Conservation (phyloP, 2,797 vertebrate genomes). For the Delichon dasypus region DNA sequence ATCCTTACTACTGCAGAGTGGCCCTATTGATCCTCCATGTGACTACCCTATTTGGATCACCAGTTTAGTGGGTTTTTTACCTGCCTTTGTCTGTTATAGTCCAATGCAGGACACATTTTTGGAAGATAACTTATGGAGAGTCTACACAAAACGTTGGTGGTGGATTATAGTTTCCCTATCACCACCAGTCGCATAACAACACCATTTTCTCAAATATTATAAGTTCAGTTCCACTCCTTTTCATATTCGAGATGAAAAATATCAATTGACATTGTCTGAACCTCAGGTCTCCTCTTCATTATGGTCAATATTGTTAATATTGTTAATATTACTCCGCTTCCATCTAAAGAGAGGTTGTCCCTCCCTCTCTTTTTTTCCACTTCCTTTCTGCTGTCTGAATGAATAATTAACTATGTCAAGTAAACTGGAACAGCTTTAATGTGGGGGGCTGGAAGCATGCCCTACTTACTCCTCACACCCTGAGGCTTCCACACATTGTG, state of each 20-base stretch:
- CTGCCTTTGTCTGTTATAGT: neutral
- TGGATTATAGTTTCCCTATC: neutral
- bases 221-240: neutral
- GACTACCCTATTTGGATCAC: neutral
- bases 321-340: neutral
- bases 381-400: neutral
- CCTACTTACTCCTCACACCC: neutral
- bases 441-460: neutral
- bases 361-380: neutral
- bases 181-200: neutral
- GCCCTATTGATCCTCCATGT: neutral
- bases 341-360: neutral
- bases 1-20: neutral
- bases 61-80: rapidly evolving
- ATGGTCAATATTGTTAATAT: neutral
- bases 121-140: neutral
- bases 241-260: neutral
- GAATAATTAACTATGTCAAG: neutral
- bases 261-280: neutral
- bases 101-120: neutral
- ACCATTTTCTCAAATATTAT: neutral
- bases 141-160: neutral
- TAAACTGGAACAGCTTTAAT: neutral
- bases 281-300: neutral
- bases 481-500: neutral